Percentiles rank a stretch among this genome's conserved stretches.
phyloP scores from a whole-genome alignment of 2,888 invertebrate species.

The Alloplasta piceator region DNA sequence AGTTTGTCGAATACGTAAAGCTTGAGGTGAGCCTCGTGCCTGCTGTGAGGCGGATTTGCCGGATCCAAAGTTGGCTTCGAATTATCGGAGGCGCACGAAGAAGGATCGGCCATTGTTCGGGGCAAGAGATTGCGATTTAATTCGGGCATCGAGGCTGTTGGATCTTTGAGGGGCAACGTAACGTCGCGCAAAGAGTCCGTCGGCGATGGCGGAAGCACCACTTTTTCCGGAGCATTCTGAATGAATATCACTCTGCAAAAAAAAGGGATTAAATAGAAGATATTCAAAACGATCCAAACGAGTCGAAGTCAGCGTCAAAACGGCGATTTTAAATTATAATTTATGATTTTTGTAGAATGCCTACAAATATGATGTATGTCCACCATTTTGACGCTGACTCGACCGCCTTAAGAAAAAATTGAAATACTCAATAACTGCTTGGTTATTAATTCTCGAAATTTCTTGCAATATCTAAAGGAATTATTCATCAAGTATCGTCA shows the following conservation, averaged over 20 bases:
- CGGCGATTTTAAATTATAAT: too few relatives aligned
- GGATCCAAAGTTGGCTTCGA: slow-evolving; percentile 64
- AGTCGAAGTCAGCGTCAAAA: too few relatives aligned
- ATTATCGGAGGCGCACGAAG: slow-evolving; percentile 79
- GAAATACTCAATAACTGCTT: not conserved
- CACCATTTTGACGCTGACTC: too few relatives aligned
- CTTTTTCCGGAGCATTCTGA: slow-evolving; percentile 95
- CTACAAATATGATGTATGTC: too few relatives aligned
- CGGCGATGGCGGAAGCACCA: slow-evolving; percentile 87
- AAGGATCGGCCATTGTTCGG: slow-evolving; percentile 75
- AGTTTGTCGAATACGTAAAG: slow-evolving; percentile 81
- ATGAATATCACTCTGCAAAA: slow-evolving; percentile 92
- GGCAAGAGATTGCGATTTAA: slow-evolving; percentile 78
- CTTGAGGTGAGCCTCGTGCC: slow-evolving; percentile 79
- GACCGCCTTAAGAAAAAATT: too few relatives aligned
- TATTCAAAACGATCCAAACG: not conserved
- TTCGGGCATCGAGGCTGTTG: slow-evolving; percentile 79
- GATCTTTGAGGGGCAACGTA: slow-evolving; percentile 78
- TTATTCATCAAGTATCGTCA: too few relatives aligned
- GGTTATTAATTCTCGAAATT: not conserved
- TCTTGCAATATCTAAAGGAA: too few relatives aligned
- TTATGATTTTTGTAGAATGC: too few relatives aligned
- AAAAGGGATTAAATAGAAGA: slow-evolving; percentile 25
- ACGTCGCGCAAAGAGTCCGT: slow-evolving; percentile 81
- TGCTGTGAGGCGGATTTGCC: slow-evolving; percentile 72